Evolutionary conservation across 2,797 vertebrate species (phyloP).

Genomic region (Amblyraja radiata): DNA sequence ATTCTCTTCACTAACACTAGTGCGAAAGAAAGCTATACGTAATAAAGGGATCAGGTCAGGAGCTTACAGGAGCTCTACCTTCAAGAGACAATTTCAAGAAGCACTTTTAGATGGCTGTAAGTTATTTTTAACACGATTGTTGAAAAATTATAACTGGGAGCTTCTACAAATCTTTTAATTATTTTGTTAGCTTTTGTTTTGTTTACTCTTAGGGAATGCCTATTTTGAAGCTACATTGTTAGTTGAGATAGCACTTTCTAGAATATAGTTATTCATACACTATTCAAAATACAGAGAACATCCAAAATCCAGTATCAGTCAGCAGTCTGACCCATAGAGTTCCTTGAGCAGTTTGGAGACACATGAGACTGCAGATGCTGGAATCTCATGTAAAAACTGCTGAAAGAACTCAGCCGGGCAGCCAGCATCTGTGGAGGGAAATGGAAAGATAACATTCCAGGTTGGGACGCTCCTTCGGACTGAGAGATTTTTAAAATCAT

Average conservation of each 20-base stretch:
- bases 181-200: neutral
- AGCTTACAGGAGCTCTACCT: constrained; percentile 83
- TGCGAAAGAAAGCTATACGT: constrained; percentile 85
- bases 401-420: too few relatives aligned
- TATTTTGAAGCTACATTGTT: neutral
- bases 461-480: too few relatives aligned
- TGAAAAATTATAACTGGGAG: neutral
- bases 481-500: too few relatives aligned
- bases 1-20: constrained; percentile 73
- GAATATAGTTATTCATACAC: neutral
- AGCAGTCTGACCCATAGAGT: too few relatives aligned
- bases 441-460: too few relatives aligned
- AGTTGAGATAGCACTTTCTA: neutral
- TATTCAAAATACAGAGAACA: neutral
- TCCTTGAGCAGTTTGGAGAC: too few relatives aligned
- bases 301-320: neutral
- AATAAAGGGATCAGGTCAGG: constrained; percentile 82
- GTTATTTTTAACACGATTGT: constrained; percentile 39
- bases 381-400: too few relatives aligned
- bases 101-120: constrained; percentile 60
- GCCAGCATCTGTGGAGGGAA: too few relatives aligned
- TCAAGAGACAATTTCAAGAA: constrained; percentile 67
- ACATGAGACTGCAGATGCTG: too few relatives aligned
- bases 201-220: neutral
- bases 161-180: neutral